Percentiles rank a stretch among this genome's conserved stretches.
These are phyloP conservation scores for Trogon melanurus DNA, from an alignment of 2,113 vertebrate species.

Conservation along the genomic window DNA sequence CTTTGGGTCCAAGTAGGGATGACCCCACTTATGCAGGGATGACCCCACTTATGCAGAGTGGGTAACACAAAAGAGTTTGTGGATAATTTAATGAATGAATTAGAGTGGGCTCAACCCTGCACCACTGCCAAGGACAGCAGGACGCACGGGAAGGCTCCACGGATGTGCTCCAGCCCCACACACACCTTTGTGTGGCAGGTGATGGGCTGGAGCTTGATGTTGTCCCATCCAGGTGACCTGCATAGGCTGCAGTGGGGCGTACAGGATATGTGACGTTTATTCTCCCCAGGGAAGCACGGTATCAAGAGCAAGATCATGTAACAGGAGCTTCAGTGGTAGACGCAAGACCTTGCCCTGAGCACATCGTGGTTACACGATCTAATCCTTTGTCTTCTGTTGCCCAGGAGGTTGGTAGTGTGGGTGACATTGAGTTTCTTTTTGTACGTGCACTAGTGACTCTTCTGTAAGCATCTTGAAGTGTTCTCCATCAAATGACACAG, in stretches of 20 bases:
- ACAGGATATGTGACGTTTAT: neutral
- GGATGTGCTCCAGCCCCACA: fast-evolving
- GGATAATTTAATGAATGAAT: neutral
- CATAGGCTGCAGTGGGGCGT: neutral
- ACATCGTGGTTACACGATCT: fast-evolving
- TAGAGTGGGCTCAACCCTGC: neutral
- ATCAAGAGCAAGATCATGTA: neutral
- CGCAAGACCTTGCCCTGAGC: neutral
- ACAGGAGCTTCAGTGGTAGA: neutral
- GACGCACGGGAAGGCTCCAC: fast-evolving
- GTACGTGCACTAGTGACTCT: neutral
- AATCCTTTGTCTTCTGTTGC: neutral
- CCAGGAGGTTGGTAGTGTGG: neutral
- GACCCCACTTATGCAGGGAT: neutral
- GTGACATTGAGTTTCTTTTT: neutral
- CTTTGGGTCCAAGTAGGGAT: neutral
- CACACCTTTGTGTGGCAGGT: fast-evolving
- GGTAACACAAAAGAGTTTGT: neutral
- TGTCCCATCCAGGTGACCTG: neutral
- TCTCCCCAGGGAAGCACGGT: neutral
- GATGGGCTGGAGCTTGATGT: neutral
- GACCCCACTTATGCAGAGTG: fast-evolving
- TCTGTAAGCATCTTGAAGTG: neutral
- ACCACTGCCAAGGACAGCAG: neutral
- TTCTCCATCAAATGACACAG: neutral